These are phyloP conservation scores for Coecobrya sp. DNA, from an alignment of 2,888 invertebrate genomes.

Conservation along the genomic window DNA sequence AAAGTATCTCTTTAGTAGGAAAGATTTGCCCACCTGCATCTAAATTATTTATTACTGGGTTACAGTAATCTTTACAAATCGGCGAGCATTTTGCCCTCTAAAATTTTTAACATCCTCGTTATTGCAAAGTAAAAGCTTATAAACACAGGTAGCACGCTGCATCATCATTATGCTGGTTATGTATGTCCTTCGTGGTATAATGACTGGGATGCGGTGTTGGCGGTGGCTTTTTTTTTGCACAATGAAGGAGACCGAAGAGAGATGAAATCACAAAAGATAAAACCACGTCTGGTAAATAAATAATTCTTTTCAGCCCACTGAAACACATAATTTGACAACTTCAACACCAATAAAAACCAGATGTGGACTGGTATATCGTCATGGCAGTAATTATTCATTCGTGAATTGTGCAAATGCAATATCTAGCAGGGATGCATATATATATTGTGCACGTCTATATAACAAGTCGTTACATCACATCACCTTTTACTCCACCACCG, in stretches of 20 bases:
- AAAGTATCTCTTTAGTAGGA: background rate
- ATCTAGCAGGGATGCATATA: background rate
- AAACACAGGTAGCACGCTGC: constrained; percentile 28
- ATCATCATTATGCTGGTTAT: background rate
- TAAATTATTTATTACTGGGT: constrained; percentile 51
- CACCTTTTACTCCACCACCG: constrained; percentile 34
- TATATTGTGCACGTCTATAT: background rate
- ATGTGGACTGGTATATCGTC: background rate
- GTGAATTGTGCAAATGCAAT: background rate
- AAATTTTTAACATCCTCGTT: constrained; percentile 10
- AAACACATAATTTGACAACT: constrained; percentile 76
- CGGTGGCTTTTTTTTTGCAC: background rate
- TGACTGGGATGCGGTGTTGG: background rate
- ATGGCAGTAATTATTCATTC: constrained; percentile 37
- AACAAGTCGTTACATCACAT: constrained; percentile 38
- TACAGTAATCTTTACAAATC: constrained; percentile 64
- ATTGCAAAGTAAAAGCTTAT: constrained; percentile 3
- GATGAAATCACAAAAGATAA: constrained; percentile 65
- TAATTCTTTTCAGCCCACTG: constrained; percentile 75
- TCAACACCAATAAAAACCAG: constrained; percentile 68
- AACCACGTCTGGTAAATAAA: constrained; percentile 75
- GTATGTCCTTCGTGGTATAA: constrained; percentile 24
- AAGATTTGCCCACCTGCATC: constrained; percentile 50
- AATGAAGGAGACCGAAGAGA: background rate
- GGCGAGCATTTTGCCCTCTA: constrained; percentile 36